phyloP scores from a whole-genome alignment of 2,113 vertebrate species.

The Lepisosteus osseus region DNA sequence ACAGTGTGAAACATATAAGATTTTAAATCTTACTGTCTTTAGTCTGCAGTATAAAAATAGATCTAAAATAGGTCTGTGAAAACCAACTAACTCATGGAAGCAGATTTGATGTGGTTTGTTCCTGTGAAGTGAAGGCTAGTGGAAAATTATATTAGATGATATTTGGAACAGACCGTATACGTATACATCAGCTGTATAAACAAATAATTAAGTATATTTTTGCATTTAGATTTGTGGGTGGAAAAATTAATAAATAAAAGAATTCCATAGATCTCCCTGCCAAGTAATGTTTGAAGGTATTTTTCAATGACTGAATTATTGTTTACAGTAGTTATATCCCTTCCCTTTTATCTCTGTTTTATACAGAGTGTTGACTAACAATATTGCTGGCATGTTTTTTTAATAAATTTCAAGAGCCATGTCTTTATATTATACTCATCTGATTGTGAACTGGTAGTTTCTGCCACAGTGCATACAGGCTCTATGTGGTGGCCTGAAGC shows the following conservation, averaged over 20 bases:
- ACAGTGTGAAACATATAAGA: neutral
- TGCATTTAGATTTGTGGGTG: neutral
- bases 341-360: neutral
- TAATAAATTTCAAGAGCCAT: too few relatives aligned
- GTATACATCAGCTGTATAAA: conserved; percentile 64
- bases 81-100: neutral
- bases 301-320: too few relatives aligned
- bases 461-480: too few relatives aligned
- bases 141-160: neutral
- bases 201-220: conserved; percentile 27
- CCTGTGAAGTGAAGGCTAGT: neutral
- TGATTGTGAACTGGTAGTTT: too few relatives aligned
- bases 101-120: neutral
- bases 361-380: neutral
- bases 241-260: too few relatives aligned
- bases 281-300: too few relatives aligned
- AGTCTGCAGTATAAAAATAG: neutral
- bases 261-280: too few relatives aligned
- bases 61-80: neutral
- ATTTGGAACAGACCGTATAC: too few relatives aligned
- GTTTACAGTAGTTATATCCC: too few relatives aligned
- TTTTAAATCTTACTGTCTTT: neutral
- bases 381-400: neutral
- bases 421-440: too few relatives aligned
- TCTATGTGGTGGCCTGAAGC: too few relatives aligned